These are phyloP conservation scores for Myotis davidii DNA, from an alignment of 2,113 vertebrate species.

Conservation along the genomic window DNA sequence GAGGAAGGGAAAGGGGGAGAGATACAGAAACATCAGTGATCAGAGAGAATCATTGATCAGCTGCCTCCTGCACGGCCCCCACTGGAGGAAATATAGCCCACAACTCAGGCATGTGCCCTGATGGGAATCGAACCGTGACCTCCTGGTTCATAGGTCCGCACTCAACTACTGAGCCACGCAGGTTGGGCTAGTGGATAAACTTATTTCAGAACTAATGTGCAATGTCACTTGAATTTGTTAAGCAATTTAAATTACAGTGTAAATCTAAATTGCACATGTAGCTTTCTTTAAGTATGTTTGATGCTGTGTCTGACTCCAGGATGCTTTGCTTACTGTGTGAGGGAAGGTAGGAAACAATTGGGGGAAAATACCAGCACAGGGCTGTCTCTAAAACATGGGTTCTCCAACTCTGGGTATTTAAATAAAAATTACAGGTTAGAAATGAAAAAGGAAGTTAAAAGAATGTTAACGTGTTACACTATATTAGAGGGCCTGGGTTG, in stretches of 20 bases:
- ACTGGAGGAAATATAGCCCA: too few species aligned
- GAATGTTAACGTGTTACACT: background rate
- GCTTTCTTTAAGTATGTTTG: background rate
- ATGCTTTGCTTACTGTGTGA: background rate
- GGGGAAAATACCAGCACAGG: background rate
- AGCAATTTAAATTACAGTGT: background rate
- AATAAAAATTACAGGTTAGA: background rate
- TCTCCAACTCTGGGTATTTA: background rate
- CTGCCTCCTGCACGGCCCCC: too few species aligned
- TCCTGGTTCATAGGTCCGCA: too few species aligned
- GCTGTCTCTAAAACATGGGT: background rate
- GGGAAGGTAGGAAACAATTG: background rate
- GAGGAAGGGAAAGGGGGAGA: too few species aligned
- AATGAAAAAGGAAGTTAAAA: background rate
- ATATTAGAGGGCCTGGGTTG: background rate
- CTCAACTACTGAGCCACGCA: too few species aligned
- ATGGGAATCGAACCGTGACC: too few species aligned
- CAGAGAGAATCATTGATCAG: too few species aligned
- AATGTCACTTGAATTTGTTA: slow-evolving; percentile 4
- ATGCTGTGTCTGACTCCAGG: background rate
- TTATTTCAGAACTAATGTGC: slow-evolving; percentile 37
- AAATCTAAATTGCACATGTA: background rate
- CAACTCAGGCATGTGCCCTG: too few species aligned
- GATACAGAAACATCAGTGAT: too few species aligned
- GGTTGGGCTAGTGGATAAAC: background rate